phyloP scores from a whole-genome alignment of 2,888 invertebrate genomes.

The Halictus ligatus region DNA sequence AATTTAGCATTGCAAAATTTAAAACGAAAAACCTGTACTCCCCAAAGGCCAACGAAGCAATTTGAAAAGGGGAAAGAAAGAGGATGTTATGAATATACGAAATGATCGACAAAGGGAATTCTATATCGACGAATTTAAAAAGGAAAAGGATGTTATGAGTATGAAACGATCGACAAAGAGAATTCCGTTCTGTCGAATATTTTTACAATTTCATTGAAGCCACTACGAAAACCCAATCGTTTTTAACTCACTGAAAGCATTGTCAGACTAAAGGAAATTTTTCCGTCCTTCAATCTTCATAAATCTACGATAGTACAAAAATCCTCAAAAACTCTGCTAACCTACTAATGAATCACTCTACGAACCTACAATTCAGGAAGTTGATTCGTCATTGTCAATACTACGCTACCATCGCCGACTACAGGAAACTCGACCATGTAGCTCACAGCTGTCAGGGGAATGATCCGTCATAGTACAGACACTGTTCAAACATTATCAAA shows the following conservation, averaged over 20 bases:
- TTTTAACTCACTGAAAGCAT: background rate
- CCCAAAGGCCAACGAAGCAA: too few relatives aligned
- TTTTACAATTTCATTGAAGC: too few relatives aligned
- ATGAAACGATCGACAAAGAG: background rate
- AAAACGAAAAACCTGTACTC: background rate
- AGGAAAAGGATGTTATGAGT: background rate
- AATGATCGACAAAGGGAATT: background rate
- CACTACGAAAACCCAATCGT: background rate
- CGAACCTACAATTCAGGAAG: background rate
- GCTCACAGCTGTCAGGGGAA: background rate
- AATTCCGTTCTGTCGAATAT: background rate
- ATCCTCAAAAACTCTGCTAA: background rate
- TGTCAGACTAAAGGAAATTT: background rate
- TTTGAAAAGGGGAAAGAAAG: background rate
- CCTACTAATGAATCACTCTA: conserved; percentile 1
- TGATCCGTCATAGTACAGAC: background rate
- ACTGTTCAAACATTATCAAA: background rate
- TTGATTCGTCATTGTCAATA: conserved; percentile 8
- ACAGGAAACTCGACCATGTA: background rate
- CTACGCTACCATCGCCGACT: background rate
- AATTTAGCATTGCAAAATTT: background rate
- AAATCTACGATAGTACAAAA: background rate
- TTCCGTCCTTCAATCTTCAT: background rate
- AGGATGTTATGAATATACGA: background rate
- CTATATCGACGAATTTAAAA: background rate